Base-by-base conservation (phyloP, 2,113 vertebrate species). In the Phalacrocorax aristotelis region DNA sequence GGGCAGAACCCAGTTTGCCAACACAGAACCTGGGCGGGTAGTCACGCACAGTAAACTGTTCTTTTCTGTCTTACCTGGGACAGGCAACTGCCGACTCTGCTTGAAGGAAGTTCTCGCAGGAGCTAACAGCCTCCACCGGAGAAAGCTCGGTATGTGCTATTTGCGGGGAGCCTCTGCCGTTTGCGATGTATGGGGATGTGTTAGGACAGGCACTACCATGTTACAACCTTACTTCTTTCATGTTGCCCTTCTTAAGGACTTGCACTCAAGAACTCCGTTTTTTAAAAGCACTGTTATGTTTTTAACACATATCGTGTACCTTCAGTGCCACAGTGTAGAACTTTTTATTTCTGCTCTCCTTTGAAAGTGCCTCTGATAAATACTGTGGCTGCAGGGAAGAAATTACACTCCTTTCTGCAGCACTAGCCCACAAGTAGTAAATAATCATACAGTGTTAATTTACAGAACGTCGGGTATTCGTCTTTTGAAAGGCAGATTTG, bases 171-270 rank as follows among this genome's bases (percentile, higher is more conserved):
- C 61, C 62, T 20, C 61, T 92, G 44, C 36, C n/a, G 3, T 13
- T 54, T 51, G 1, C 3, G 1, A 1, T 23, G 19, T 15, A 4
- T 11, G 18, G 44, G 15, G 25, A 29, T 30, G 30, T 1, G 1
- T 57, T 44, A 44, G 30, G 52, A 11, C 2, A 2, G 15, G 34
- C 32, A 9, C 29, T 38, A 2, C 40, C 5, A 2, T n/a, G 8
- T 49, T 15, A 30, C 57, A 65, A 3, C 22, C 70, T 69, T 7
- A 4, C 11, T 62, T 66, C 32, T 48, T 72, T 80, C 18, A 1
- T 30, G 11, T 57, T 71, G 13, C 7, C 26, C 32, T 19, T 55
- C 57, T 42, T 29, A 30, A 12, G 48, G 26, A 36, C 11, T 55
- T 62, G 55, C 49, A 32, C 52, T 62, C 19, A 29, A 17, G 9